Evolutionary conservation across 1,140 invertebrate genomes (phyloP).

Genomic region (Ostrea edulis): DNA sequence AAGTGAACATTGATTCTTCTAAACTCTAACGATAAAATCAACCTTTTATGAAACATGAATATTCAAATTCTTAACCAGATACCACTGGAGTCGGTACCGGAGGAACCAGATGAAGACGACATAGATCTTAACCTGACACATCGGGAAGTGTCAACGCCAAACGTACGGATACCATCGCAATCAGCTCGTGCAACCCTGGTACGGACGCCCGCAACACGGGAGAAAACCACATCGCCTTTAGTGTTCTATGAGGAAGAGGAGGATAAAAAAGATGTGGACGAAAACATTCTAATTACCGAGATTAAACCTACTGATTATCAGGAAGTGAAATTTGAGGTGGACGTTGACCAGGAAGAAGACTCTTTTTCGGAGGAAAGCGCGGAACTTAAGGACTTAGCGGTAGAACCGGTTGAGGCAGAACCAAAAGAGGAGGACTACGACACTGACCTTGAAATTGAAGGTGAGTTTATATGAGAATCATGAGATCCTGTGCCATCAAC

Average conservation of each 20-base stretch:
- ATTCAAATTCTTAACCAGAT: neutral
- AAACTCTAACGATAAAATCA: neutral
- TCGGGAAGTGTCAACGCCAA: neutral
- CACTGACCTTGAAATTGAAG: constrained; percentile 69
- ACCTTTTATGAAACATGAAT: neutral
- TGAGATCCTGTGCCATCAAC: neutral
- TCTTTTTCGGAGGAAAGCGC: neutral
- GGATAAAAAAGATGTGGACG: constrained; percentile 79
- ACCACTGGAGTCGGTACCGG: constrained; percentile 46
- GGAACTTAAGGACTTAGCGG: neutral
- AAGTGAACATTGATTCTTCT: neutral
- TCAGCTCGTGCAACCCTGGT: constrained; percentile 53
- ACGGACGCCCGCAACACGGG: constrained; percentile 51
- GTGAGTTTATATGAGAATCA: constrained; percentile 48
- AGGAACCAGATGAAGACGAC: constrained; percentile 46
- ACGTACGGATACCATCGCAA: constrained; percentile 54
- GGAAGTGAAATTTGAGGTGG: constrained; percentile 31
- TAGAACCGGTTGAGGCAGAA: constrained; percentile 39
- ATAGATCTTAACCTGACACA: neutral
- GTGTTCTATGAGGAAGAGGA: constrained; percentile 21
- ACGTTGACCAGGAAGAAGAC: constrained; percentile 18
- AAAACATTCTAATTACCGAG: constrained; percentile 61
- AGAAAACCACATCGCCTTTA: constrained; percentile 35
- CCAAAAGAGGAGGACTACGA: constrained; percentile 62
- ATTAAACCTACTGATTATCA: constrained; percentile 50